Percentiles rank a stretch among this genome's conserved stretches.
Evolutionary conservation across 2,797 vertebrate species (phyloP).

Genomic region (Coilia nasus): DNA sequence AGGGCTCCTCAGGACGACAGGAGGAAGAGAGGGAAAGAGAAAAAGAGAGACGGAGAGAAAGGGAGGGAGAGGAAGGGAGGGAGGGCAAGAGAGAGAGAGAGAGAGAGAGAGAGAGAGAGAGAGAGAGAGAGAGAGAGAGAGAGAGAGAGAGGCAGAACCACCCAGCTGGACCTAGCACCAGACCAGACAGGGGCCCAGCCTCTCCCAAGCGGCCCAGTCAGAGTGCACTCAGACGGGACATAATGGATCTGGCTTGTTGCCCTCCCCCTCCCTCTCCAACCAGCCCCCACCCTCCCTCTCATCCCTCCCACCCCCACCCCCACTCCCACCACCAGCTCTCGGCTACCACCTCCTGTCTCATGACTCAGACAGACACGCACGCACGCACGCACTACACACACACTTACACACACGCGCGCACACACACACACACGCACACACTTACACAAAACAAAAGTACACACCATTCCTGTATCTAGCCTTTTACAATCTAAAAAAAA

Average conservation of each 20-base stretch:
- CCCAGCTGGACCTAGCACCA: constrained; percentile 25
- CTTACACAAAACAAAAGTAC: not conserved
- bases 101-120: not conserved
- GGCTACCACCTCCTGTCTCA: constrained; percentile 21
- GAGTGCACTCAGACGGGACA: constrained; percentile 27
- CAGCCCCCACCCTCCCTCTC: not conserved
- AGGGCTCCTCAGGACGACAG: constrained; percentile 21
- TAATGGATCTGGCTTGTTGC: constrained; percentile 26
- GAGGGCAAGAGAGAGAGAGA: not conserved
- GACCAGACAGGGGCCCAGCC: constrained; percentile 24
- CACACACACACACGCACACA: constrained; percentile 2
- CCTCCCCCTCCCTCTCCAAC: constrained; percentile 18
- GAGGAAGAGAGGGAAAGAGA: not conserved
- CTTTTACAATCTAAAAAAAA: not conserved
- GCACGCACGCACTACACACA: constrained; percentile 1
- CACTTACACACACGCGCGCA: not conserved
- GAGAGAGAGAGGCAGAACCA: not conserved
- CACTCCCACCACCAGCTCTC: not conserved
- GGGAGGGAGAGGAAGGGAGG: not conserved
- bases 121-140: constrained; percentile 10
- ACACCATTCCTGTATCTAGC: not conserved
- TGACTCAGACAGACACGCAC: constrained; percentile 12
- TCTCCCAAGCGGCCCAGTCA: constrained; percentile 24
- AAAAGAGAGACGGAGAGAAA: not conserved
- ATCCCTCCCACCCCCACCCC: not conserved